Evolutionary conservation across 2,113 vertebrate species (phyloP).

Genomic region (Nipponia nippon): DNA sequence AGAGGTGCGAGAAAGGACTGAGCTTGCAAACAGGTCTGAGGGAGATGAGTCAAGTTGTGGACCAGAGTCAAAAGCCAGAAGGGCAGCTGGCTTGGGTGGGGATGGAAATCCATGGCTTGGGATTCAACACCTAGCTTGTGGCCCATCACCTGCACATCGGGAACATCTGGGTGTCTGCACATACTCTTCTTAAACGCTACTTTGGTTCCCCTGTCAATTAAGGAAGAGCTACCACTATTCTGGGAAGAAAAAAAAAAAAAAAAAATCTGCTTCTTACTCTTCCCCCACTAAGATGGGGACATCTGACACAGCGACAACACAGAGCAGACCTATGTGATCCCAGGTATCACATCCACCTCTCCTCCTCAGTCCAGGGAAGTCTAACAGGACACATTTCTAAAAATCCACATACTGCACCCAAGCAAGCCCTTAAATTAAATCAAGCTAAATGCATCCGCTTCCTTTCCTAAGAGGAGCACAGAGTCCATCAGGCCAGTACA

Average conservation of each 20-base stretch:
- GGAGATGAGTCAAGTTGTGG: neutral
- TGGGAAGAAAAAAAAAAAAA: too few species aligned
- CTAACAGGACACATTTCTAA: neutral
- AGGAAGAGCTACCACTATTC: neutral
- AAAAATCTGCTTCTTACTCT: neutral
- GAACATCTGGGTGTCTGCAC: neutral
- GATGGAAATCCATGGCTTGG: neutral
- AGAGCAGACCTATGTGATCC: neutral
- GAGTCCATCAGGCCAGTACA: neutral
- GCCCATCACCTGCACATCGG: too few species aligned
- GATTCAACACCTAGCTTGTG: neutral
- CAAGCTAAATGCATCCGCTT: fast-evolving
- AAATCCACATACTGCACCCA: neutral
- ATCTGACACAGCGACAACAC: neutral
- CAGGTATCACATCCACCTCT: neutral
- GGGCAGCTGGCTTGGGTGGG: neutral
- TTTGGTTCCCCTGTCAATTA: neutral
- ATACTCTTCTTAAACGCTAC: neutral
- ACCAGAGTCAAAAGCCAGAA: neutral
- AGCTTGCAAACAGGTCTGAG: neutral
- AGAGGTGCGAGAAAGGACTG: neutral
- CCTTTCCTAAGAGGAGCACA: neutral
- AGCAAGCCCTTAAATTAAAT: neutral
- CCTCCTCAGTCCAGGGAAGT: neutral
- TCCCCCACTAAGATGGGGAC: neutral